Conservation (phyloP, 2,888 invertebrate species). For the Eupeodes luniger region DNA sequence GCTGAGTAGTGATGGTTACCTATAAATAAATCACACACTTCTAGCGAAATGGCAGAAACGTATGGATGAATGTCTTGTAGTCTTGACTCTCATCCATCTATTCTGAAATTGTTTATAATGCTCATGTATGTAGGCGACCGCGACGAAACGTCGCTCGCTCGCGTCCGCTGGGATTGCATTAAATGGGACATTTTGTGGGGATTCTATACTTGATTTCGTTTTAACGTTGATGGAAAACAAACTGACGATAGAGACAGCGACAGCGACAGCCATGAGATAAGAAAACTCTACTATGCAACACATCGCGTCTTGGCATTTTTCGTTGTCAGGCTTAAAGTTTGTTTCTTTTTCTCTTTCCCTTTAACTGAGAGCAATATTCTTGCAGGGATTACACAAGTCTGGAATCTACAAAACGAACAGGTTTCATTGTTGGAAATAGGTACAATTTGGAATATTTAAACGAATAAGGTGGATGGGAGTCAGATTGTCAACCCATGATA, state of each 20-base stretch:
- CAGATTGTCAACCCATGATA: conserved; percentile 56
- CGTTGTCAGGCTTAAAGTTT: conserved; percentile 16
- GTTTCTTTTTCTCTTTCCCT: background rate
- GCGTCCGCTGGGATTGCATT: conserved; percentile 35
- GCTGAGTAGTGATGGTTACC: conserved; percentile 42
- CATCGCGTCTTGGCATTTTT: conserved; percentile 44
- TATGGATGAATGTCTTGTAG: conserved; percentile 59
- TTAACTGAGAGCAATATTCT: background rate
- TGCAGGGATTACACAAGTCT: background rate
- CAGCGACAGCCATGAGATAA: conserved; percentile 70
- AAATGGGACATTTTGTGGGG: conserved; percentile 68
- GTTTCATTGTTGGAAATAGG: conserved; percentile 66
- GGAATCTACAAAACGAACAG: conserved; percentile 53
- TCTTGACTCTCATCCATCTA: conserved; percentile 68
- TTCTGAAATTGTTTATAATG: conserved; percentile 29
- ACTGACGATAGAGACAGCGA: conserved; percentile 59
- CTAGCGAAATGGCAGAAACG: conserved; percentile 59
- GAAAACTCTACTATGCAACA: conserved; percentile 64
- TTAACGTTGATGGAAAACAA: conserved; percentile 54
- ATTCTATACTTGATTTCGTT: conserved; percentile 46
- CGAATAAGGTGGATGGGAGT: conserved; percentile 56
- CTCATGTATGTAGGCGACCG: conserved; percentile 12
- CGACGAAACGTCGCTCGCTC: conserved; percentile 14
- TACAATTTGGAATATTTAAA: conserved; percentile 70
- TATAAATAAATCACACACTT: conserved; percentile 76